These are phyloP conservation scores for Tyto alba DNA, from an alignment of 2,113 vertebrate genomes.

Conservation along the genomic window DNA sequence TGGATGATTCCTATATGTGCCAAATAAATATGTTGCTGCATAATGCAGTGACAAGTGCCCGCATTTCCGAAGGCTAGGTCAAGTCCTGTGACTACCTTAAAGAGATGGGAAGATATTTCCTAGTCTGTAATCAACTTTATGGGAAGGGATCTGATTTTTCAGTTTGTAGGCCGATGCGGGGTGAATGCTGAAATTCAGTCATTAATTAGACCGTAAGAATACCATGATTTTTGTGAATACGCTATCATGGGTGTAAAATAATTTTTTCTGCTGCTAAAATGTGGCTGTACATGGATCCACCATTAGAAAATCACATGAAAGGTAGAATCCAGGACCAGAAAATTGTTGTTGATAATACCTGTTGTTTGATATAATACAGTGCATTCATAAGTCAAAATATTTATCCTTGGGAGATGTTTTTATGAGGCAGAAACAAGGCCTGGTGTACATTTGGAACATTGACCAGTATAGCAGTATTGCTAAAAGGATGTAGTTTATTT, in stretches of 20 bases:
- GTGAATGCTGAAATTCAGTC: neutral
- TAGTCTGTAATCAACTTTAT: rapidly evolving
- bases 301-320: neutral
- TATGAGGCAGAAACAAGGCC: neutral
- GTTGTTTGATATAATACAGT: neutral
- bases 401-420: neutral
- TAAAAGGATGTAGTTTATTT: neutral
- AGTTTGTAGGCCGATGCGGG: neutral
- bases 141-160: neutral
- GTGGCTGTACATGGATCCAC: neutral
- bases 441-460: neutral
- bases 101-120: neutral
- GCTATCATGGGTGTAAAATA: rapidly evolving
- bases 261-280: neutral
- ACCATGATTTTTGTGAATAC: rapidly evolving
- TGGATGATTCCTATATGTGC: neutral
- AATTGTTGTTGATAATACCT: neutral
- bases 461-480: neutral
- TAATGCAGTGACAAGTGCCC: neutral
- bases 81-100: neutral
- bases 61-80: neutral
- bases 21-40: neutral
- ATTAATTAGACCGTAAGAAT: neutral
- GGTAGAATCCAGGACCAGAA: neutral
- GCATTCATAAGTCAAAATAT: neutral